phyloP scores from a whole-genome alignment of 30 jellyfish, hydroid and myxozoan genomes.

The Sanderia malayensis region DNA sequence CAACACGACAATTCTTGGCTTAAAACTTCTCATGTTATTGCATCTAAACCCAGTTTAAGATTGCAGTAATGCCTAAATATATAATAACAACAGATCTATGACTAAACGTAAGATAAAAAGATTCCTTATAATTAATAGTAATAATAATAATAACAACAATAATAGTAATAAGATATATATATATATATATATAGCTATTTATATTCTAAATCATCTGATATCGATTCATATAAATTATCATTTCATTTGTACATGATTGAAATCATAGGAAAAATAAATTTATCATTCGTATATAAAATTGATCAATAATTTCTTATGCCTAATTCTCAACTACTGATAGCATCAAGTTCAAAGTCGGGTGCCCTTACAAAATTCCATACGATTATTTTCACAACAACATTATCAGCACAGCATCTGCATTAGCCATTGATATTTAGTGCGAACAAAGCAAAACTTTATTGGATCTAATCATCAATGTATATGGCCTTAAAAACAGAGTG shows the following conservation, averaged over 20 bases:
- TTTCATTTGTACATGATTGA: not conserved
- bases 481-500: not conserved
- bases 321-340: conserved; percentile 1
- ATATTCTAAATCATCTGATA: not conserved
- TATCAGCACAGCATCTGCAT: not conserved
- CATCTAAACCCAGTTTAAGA: not conserved
- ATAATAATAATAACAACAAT: not conserved
- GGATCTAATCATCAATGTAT: not conserved
- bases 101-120: conserved; percentile 4
- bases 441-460: not conserved
- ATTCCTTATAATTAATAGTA: not conserved
- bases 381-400: not conserved
- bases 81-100: no score
- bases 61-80: not conserved
- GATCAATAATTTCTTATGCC: not conserved
- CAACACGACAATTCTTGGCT: no score
- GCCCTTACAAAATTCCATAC: not conserved
- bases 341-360: not conserved
- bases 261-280: conserved; percentile 4
- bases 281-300: not conserved
- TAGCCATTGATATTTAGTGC: not conserved
- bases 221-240: conserved; percentile 2
- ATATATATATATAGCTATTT: no score
- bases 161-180: not conserved
- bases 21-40: not conserved